Conservation (phyloP, 2,888 invertebrate species). For the Philhelius pedissequus region DNA sequence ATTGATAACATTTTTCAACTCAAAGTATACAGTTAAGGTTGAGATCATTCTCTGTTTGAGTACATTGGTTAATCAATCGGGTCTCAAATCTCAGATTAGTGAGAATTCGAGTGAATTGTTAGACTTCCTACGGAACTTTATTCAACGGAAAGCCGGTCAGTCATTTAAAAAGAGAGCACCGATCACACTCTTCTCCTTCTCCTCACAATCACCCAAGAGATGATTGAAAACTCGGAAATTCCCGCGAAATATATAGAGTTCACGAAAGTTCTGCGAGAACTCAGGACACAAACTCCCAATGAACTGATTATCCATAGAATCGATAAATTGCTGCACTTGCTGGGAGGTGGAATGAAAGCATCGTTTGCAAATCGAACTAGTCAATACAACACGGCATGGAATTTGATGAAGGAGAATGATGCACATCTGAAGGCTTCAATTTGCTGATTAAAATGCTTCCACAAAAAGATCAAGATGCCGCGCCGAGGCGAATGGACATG, state of each 20-base stretch:
- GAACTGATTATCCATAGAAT: slow-evolving; percentile 70
- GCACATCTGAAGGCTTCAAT: slow-evolving; percentile 76
- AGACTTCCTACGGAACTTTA: slow-evolving; percentile 70
- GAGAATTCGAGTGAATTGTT: slow-evolving; percentile 74
- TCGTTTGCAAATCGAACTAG: slow-evolving; percentile 14
- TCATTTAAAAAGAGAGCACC: slow-evolving; percentile 53
- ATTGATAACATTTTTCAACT: slow-evolving; percentile 71
- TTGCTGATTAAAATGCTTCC: slow-evolving; percentile 74
- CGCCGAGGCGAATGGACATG: slow-evolving; percentile 73
- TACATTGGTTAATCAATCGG: slow-evolving; percentile 74
- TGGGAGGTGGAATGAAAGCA: slow-evolving; percentile 65
- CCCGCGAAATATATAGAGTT: slow-evolving; percentile 65
- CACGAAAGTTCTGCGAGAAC: slow-evolving; percentile 58
- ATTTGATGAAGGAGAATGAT: slow-evolving; percentile 73
- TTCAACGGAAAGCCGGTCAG: slow-evolving; percentile 59
- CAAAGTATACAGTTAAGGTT: slow-evolving; percentile 73
- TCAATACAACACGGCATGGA: slow-evolving; percentile 71
- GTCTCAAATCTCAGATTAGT: slow-evolving; percentile 74
- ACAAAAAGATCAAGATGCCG: slow-evolving; percentile 72
- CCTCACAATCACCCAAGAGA: slow-evolving; percentile 74
- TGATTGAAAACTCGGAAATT: slow-evolving; percentile 71
- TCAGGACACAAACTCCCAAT: slow-evolving; percentile 66
- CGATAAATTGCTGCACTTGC: slow-evolving; percentile 66
- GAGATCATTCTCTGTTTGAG: slow-evolving; percentile 74
- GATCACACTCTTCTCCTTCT: slow-evolving; percentile 71